These are phyloP conservation scores for Cephalopterus ornatus DNA, from an alignment of 2,113 vertebrate species.

Conservation along the genomic window DNA sequence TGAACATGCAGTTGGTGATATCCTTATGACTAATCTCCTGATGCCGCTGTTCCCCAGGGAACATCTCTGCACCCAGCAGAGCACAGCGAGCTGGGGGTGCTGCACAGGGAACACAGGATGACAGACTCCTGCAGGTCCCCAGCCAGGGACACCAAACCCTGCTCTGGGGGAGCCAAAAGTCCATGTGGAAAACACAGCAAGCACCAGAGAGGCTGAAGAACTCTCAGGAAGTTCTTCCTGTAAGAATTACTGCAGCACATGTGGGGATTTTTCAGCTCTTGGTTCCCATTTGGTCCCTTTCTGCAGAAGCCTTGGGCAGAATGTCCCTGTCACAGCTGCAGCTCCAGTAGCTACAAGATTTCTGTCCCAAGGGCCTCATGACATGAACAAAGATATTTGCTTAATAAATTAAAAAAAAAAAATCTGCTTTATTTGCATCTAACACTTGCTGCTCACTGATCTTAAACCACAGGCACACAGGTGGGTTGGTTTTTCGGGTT, in stretches of 20 bases:
- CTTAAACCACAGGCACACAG: neutral
- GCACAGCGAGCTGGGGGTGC: neutral
- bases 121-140: neutral
- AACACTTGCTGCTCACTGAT: neutral
- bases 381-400: neutral
- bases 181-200: neutral
- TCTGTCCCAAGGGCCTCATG: neutral
- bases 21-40: neutral
- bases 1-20: neutral
- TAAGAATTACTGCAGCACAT: neutral
- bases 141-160: neutral
- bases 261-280: neutral
- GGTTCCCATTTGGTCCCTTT: neutral
- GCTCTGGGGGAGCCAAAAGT: neutral
- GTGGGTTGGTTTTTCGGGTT: rapidly evolving
- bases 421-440: neutral
- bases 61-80: neutral
- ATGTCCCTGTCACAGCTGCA: neutral
- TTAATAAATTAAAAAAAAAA: neutral
- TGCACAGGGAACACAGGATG: neutral
- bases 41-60: slow-evolving; percentile 15
- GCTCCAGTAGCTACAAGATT: neutral
- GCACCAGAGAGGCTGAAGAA: neutral
- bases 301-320: neutral
- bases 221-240: neutral